A percentile compares a stretch with the other conserved stretches of the same genome.
Evolutionary conservation across 2,113 vertebrate genomes (phyloP).

Genomic region (Rhynchomys soricoides): DNA sequence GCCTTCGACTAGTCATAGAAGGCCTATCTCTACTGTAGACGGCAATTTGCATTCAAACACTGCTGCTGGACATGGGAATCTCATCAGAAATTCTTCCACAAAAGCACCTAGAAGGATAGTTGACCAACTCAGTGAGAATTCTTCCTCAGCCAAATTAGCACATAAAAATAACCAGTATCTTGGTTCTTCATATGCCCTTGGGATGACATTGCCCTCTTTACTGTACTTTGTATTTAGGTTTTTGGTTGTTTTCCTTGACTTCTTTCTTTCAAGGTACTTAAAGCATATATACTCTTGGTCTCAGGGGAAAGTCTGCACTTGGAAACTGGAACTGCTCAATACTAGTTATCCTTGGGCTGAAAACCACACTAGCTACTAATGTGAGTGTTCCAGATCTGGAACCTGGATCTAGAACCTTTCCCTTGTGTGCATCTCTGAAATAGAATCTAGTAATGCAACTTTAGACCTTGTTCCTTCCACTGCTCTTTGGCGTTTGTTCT

Average conservation of each 20-base stretch:
- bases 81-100: no score
- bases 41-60: background rate
- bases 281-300: background rate
- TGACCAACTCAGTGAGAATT: no score
- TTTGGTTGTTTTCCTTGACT: background rate
- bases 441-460: background rate
- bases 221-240: background rate
- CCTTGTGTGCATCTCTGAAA: background rate
- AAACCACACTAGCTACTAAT: background rate
- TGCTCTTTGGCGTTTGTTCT: background rate
- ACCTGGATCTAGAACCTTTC: background rate
- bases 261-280: background rate
- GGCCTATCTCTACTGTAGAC: background rate
- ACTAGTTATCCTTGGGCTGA: slow-evolving; percentile 2
- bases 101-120: no score
- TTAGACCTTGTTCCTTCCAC: no score
- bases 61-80: no score
- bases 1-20: background rate
- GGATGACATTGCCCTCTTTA: background rate
- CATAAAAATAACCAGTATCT: background rate
- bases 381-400: background rate
- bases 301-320: slow-evolving; percentile 19
- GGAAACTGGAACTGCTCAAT: slow-evolving; percentile 45
- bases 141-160: background rate
- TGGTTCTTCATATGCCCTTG: background rate